Conservation (phyloP, 2,113 vertebrate genomes). For the Bos indicus region DNA sequence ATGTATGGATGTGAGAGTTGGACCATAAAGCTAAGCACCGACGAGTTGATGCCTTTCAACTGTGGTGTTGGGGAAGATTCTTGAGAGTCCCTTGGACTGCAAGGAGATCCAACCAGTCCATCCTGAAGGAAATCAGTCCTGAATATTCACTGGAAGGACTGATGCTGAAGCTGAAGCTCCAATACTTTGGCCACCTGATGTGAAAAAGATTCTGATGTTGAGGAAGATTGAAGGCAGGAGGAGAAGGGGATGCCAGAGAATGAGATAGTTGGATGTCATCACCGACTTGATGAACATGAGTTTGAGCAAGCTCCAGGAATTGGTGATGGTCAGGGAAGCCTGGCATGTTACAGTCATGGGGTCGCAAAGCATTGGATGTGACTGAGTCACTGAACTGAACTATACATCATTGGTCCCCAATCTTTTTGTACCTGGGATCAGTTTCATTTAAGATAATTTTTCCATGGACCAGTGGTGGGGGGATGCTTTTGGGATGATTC, state of each 20-base stretch:
- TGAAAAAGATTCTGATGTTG: background rate
- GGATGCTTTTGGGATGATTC: background rate
- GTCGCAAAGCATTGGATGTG: rapidly evolving
- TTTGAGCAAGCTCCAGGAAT: background rate
- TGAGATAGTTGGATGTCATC: background rate
- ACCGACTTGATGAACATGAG: background rate
- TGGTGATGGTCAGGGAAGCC: background rate
- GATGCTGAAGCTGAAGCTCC: background rate
- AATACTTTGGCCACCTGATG: background rate
- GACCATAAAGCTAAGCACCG: background rate
- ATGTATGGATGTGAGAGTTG: background rate
- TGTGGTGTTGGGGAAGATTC: background rate
- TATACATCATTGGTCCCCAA: background rate
- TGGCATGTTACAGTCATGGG: background rate
- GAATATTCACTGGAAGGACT: background rate
- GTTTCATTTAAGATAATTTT: background rate
- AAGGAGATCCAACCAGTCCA: background rate
- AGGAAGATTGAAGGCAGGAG: background rate
- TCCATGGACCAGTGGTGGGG: background rate
- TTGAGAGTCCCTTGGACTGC: background rate
- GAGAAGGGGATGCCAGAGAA: background rate
- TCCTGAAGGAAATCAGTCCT: background rate
- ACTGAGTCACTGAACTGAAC: background rate
- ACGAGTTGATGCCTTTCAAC: background rate
- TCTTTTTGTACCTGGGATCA: background rate